A percentile compares a stretch with the other conserved stretches of the same genome.
These are phyloP conservation scores for Polypedilum pembai DNA, from an alignment of 1,140 invertebrate genomes.

Conservation along the genomic window DNA sequence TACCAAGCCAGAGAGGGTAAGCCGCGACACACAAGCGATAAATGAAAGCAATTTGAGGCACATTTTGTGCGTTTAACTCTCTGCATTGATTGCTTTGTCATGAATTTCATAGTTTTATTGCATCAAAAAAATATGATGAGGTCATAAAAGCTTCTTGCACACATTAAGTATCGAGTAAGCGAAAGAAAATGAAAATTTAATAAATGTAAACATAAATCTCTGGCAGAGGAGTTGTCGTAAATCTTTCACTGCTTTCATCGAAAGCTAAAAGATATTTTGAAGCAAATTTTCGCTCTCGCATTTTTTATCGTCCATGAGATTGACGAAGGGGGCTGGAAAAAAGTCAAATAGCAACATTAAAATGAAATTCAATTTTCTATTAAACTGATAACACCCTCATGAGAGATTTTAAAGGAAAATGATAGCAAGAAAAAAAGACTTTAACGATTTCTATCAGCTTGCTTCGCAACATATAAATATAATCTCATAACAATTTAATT, in stretches of 20 bases:
- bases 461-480: background rate
- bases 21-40: background rate
- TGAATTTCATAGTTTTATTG: conserved; percentile 13
- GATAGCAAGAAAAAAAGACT: no score
- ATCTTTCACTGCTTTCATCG: conserved; percentile 1
- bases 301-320: background rate
- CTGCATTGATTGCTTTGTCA: background rate
- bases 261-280: background rate
- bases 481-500: conserved; percentile 14
- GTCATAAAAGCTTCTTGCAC: background rate
- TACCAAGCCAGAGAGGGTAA: background rate
- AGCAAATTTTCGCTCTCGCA: background rate
- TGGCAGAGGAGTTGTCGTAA: background rate
- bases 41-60: background rate
- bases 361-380: no score
- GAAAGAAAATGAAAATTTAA: conserved; percentile 1
- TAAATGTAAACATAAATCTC: background rate
- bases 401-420: no score
- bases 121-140: background rate
- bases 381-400: no score
- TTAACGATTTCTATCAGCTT: background rate
- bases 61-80: background rate
- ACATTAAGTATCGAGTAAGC: background rate
- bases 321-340: no score
- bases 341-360: no score